phyloP scores from a whole-genome alignment of 1,140 invertebrate species.

The Metaphire vulgaris region DNA sequence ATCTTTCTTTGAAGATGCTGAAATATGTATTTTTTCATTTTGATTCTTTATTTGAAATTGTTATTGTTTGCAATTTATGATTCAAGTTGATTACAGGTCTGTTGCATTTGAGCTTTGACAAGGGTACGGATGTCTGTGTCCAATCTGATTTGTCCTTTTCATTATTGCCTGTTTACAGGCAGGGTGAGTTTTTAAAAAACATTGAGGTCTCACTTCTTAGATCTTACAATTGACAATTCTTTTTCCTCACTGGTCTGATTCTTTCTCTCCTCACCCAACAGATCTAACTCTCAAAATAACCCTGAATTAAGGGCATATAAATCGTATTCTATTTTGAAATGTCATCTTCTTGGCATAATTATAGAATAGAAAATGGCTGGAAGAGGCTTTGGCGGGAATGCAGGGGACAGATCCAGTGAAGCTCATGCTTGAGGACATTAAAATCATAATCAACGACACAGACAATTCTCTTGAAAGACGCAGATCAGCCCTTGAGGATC shows the following conservation, averaged over 20 bases:
- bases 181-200: too few relatives aligned
- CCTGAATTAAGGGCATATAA: background rate
- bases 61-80: background rate
- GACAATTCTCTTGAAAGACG: slow-evolving; percentile 56
- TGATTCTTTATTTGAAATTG: background rate
- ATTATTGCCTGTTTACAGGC: too few relatives aligned
- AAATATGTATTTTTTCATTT: background rate
- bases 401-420: slow-evolving; percentile 60
- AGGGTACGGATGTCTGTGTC: too few relatives aligned
- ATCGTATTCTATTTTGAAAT: background rate
- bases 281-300: too few relatives aligned
- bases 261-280: too few relatives aligned
- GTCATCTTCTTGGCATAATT: slow-evolving; percentile 35
- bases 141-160: too few relatives aligned
- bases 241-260: too few relatives aligned
- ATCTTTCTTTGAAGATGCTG: background rate
- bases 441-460: slow-evolving; percentile 56
- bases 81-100: background rate
- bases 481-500: slow-evolving; percentile 57
- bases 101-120: too few relatives aligned
- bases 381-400: slow-evolving; percentile 61
- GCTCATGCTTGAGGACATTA: slow-evolving; percentile 59
- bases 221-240: background rate
- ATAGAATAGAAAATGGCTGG: slow-evolving; percentile 64
- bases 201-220: background rate